Conservation (phyloP, 2,888 invertebrate species). For the Ornithoptera priamus region DNA sequence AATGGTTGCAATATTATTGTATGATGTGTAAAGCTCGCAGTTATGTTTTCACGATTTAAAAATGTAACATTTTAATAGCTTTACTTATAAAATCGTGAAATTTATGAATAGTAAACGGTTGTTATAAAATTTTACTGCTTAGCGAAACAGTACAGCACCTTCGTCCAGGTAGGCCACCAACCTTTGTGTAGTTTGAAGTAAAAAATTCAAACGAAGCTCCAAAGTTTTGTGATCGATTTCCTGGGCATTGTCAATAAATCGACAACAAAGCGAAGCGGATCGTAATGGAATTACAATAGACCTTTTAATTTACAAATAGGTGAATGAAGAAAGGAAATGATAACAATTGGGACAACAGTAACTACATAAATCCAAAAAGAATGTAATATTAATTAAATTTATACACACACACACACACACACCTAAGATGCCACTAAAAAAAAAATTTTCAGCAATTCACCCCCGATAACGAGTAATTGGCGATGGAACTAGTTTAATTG, state of each 20-base stretch:
- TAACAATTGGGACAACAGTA: slow-evolving; percentile 14
- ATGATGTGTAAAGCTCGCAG: neutral
- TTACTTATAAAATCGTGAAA: slow-evolving; percentile 8
- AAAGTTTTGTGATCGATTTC: slow-evolving; percentile 28
- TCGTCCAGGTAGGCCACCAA: slow-evolving; percentile 28
- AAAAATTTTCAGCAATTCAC: neutral
- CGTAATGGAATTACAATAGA: slow-evolving; percentile 28
- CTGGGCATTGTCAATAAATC: slow-evolving; percentile 30
- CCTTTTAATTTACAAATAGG: slow-evolving; percentile 28
- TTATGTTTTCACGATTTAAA: neutral
- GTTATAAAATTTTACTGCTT: slow-evolving; percentile 18
- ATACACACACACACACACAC: neutral
- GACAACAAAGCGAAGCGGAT: slow-evolving; percentile 29
- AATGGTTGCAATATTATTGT: neutral
- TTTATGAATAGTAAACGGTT: slow-evolving; percentile 14
- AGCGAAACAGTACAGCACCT: slow-evolving; percentile 12
- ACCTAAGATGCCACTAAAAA: neutral
- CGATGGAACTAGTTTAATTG: neutral
- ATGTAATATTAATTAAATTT: slow-evolving; percentile 4
- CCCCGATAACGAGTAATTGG: neutral
- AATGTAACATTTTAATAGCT: neutral
- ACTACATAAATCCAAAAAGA: slow-evolving; percentile 10
- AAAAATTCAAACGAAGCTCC: slow-evolving; percentile 22
- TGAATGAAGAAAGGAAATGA: slow-evolving; percentile 23
- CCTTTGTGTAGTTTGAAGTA: slow-evolving; percentile 22